Percentiles rank a stretch among this genome's conserved stretches.
Evolutionary conservation across 2,113 vertebrate genomes (phyloP).

Genomic region (Dunckerocampus dactyliophorus): DNA sequence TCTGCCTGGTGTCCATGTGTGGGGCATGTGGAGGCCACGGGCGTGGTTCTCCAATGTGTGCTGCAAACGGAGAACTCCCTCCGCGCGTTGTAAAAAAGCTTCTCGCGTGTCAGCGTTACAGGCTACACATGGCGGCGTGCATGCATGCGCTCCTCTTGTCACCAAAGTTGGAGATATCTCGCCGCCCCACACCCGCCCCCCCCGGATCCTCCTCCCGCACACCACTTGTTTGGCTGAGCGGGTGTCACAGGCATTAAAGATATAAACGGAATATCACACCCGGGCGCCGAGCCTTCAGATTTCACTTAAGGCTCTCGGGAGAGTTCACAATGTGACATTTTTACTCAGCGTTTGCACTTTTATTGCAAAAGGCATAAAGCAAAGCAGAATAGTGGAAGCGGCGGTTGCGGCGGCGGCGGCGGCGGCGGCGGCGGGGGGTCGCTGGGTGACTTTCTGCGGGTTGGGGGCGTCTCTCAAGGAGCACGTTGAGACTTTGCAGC

Average conservation of each 20-base stretch:
- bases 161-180: conserved; percentile 55
- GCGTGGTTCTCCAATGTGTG: conserved; percentile 58
- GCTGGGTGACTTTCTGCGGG: conserved; percentile 47
- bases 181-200: not conserved
- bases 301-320: conserved; percentile 74
- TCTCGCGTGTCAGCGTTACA: conserved; percentile 56
- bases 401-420: conserved; percentile 11
- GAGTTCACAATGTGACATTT: conserved; percentile 73
- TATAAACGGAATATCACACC: conserved; percentile 61
- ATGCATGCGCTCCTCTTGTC: conserved; percentile 26
- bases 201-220: conserved; percentile 16
- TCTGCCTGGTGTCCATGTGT: conserved; percentile 57
- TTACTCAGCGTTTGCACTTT: conserved; percentile 71
- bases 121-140: conserved; percentile 23
- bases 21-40: conserved; percentile 65
- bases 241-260: conserved; percentile 52
- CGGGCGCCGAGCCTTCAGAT: conserved; percentile 58
- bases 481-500: conserved; percentile 59
- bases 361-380: conserved; percentile 68
- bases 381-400: conserved; percentile 66
- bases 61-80: conserved; percentile 54
- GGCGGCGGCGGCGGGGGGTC: conserved; percentile 45
- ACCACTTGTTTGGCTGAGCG: conserved; percentile 49
- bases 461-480: conserved; percentile 67
- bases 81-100: conserved; percentile 52